Evolutionary conservation across 2,797 vertebrate genomes (phyloP).

Genomic region (Pelobates cultripes): DNA sequence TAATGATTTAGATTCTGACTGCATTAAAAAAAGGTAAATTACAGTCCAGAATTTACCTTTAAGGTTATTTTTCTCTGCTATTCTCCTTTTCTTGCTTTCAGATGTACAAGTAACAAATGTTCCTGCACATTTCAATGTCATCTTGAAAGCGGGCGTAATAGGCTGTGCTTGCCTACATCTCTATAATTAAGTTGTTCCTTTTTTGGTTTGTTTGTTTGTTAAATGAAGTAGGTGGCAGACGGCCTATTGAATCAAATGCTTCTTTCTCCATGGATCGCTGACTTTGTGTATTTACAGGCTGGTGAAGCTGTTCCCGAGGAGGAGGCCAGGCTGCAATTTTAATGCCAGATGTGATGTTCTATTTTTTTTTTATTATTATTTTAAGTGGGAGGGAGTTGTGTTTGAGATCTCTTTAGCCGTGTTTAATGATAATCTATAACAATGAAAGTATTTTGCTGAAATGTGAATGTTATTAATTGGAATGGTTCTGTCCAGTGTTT

Average conservation of each 20-base stretch:
- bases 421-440: too few relatives aligned
- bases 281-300: constrained; percentile 32
- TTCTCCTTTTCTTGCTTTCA: not conserved
- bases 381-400: not conserved
- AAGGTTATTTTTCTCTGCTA: too few relatives aligned
- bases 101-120: constrained; percentile 21
- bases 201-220: constrained; percentile 42
- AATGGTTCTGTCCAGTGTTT: too few relatives aligned
- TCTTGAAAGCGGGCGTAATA: constrained; percentile 24
- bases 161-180: constrained; percentile 39
- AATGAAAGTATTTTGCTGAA: too few relatives aligned
- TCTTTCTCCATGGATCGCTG: constrained; percentile 48
- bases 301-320: constrained; percentile 14
- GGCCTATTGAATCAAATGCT: constrained; percentile 46
- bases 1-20: too few relatives aligned
- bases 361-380: not conserved
- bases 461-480: not conserved
- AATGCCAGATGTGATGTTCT: constrained; percentile 39
- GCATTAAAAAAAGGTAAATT: too few relatives aligned
- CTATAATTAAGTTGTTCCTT: constrained; percentile 48
- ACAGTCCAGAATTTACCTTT: too few relatives aligned
- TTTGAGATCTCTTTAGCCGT: not conserved
- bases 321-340: constrained; percentile 12
- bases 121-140: not conserved
- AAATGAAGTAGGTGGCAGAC: constrained; percentile 49